These are phyloP conservation scores for Drosophila tanythrix DNA, from an alignment of 2,888 invertebrate genomes.

Conservation along the genomic window DNA sequence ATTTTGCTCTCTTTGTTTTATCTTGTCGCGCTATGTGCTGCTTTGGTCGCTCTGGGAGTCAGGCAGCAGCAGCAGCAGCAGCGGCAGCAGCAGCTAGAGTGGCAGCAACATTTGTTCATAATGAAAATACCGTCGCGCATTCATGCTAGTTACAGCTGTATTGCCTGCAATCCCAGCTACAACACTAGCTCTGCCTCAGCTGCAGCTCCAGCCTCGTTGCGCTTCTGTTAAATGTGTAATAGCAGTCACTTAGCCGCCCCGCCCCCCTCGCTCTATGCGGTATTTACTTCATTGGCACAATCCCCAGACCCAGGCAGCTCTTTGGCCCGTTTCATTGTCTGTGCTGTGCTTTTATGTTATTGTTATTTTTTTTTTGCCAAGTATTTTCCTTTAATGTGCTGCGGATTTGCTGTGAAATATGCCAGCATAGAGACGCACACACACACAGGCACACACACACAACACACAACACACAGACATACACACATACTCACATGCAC, in stretches of 20 bases:
- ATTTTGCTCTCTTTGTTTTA: slow-evolving; percentile 40
- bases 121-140: slow-evolving; percentile 51
- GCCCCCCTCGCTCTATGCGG: slow-evolving; percentile 39
- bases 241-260: slow-evolving; percentile 69
- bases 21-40: slow-evolving; percentile 65
- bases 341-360: slow-evolving; percentile 55
- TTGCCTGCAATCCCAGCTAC: slow-evolving; percentile 65
- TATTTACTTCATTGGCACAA: slow-evolving; percentile 78
- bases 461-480: slow-evolving; percentile 8
- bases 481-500: slow-evolving; percentile 4
- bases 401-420: slow-evolving; percentile 79
- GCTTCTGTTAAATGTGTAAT: slow-evolving; percentile 60
- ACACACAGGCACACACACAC: slow-evolving; percentile 20
- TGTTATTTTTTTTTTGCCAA: slow-evolving; percentile 60
- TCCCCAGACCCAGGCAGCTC: slow-evolving; percentile 60
- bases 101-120: slow-evolving; percentile 70
- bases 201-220: slow-evolving; percentile 5
- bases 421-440: slow-evolving; percentile 40
- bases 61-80: slow-evolving; percentile 42
- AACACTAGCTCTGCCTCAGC: slow-evolving; percentile 28
- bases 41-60: slow-evolving; percentile 63
- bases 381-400: slow-evolving; percentile 79
- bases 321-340: slow-evolving; percentile 71
- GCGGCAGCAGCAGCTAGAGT: slow-evolving; percentile 50
- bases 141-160: slow-evolving; percentile 37